These are phyloP conservation scores for Calephelis virginiensis DNA, from an alignment of 1,140 invertebrate genomes.

Conservation along the genomic window DNA sequence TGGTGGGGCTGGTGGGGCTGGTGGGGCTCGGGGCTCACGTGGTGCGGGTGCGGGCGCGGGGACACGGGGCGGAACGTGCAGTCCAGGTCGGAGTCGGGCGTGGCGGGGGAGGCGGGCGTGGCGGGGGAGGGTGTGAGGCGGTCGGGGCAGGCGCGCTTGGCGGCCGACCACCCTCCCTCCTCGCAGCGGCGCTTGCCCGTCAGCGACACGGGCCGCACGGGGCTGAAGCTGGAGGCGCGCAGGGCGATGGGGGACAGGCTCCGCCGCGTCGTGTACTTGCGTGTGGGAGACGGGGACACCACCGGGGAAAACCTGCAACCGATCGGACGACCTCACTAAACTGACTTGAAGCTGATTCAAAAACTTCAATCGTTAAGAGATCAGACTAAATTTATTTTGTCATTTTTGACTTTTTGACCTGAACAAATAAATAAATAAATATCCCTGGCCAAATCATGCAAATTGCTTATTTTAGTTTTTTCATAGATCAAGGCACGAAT, in stretches of 20 bases:
- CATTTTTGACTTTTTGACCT: no score
- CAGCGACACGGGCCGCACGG: constrained; percentile 85
- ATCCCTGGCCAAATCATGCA: no score
- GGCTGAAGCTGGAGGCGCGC: constrained; percentile 84
- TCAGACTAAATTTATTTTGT: no score
- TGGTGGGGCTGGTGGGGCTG: constrained; percentile 29
- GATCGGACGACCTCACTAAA: no score
- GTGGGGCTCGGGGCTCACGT: constrained; percentile 37
- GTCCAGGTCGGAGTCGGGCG: constrained; percentile 59
- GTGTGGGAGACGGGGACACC: constrained; percentile 89
- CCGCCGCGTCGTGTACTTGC: constrained; percentile 88
- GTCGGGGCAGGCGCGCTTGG: constrained; percentile 63
- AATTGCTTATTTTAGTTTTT: no score
- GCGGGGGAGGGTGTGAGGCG: constrained; percentile 53
- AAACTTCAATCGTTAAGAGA: no score
- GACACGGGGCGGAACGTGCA: constrained; percentile 68
- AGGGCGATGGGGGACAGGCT: constrained; percentile 91
- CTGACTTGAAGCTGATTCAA: no score
- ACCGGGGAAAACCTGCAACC: constrained; percentile 72
- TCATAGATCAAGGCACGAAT: no score
- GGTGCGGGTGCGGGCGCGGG: constrained; percentile 43
- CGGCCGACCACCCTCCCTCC: constrained; percentile 79
- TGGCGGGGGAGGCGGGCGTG: constrained; percentile 58
- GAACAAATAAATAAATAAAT: no score
- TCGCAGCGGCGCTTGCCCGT: constrained; percentile 89